These are phyloP conservation scores for Drosophila nebulosa DNA, from an alignment of 1,140 invertebrate species.

Conservation along the genomic window DNA sequence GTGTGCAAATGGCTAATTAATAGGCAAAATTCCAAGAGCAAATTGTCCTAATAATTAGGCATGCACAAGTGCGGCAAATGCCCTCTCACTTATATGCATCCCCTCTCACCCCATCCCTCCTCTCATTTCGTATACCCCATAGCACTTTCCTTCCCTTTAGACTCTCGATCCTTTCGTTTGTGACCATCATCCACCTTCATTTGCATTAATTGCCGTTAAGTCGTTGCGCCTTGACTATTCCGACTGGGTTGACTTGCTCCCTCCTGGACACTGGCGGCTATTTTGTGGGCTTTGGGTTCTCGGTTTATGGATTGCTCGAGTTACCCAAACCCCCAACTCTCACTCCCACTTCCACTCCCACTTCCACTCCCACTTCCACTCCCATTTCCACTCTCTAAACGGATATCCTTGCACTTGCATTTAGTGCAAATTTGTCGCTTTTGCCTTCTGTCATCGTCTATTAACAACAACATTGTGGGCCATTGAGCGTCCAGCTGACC, in stretches of 20 bases:
- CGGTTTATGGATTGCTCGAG: background rate
- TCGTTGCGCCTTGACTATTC: conserved; percentile 37
- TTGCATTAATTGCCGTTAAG: conserved; percentile 78
- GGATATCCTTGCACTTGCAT: conserved; percentile 41
- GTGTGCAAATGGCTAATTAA: conserved; percentile 65
- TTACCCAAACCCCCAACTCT: background rate
- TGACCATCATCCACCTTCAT: conserved; percentile 63
- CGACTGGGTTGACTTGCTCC: background rate
- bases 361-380: too few species aligned
- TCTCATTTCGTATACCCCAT: background rate
- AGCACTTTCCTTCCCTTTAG: background rate
- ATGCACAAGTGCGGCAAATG: conserved; percentile 69
- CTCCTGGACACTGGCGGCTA: conserved; percentile 40
- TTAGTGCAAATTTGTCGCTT: conserved; percentile 67
- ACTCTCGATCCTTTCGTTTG: conserved; percentile 22
- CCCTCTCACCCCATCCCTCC: background rate
- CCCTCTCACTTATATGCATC: conserved; percentile 6
- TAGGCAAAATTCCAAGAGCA: conserved; percentile 70
- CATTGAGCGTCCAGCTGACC: background rate
- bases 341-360: background rate
- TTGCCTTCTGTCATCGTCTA: conserved; percentile 46
- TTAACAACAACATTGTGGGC: conserved; percentile 59
- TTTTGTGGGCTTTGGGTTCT: conserved; percentile 27
- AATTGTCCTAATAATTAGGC: conserved; percentile 77
- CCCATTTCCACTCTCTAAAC: background rate